These are phyloP conservation scores for Myotis myotis DNA, from an alignment of 2,797 vertebrate species.

Conservation along the genomic window DNA sequence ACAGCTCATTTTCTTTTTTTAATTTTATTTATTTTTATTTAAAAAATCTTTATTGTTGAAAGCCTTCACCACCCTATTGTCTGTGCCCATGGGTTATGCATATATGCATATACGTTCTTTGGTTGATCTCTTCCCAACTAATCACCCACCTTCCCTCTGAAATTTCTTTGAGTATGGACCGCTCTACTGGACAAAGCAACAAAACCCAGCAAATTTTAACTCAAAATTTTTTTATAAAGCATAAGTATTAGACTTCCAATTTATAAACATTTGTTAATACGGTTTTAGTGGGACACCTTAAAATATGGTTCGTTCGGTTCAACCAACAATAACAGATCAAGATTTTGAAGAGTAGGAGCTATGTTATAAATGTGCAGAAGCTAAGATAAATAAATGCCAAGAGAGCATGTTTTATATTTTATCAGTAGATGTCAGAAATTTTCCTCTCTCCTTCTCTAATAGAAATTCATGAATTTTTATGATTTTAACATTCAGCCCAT, in stretches of 20 bases:
- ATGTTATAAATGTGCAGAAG: background rate
- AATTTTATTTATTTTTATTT: too few relatives aligned
- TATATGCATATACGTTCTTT: too few relatives aligned
- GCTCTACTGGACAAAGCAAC: constrained; percentile 52
- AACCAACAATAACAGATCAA: background rate
- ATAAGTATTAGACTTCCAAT: background rate
- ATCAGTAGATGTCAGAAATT: constrained; percentile 3
- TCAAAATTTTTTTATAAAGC: constrained; percentile 39
- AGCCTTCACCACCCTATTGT: too few relatives aligned
- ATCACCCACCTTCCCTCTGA: too few relatives aligned
- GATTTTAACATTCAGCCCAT: constrained; percentile 38
- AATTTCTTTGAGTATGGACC: constrained; percentile 55
- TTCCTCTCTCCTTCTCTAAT: background rate
- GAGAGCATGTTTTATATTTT: constrained; percentile 26
- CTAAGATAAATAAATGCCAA: background rate
- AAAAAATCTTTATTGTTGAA: too few relatives aligned
- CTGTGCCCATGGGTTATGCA: too few relatives aligned
- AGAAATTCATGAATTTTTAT: constrained; percentile 48
- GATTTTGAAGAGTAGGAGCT: background rate
- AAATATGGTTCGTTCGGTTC: constrained; percentile 41
- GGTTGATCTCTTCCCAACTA: too few relatives aligned
- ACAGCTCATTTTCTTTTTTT: background rate
- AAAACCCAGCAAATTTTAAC: constrained; percentile 25
- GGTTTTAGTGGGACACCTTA: constrained; percentile 20
- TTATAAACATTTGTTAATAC: constrained; percentile 49